A percentile compares a stretch with the other conserved stretches of the same genome.
These are phyloP conservation scores for Imbricaverruca yamaguchii DNA, from an alignment of 2,888 invertebrate genomes.

Conservation along the genomic window DNA sequence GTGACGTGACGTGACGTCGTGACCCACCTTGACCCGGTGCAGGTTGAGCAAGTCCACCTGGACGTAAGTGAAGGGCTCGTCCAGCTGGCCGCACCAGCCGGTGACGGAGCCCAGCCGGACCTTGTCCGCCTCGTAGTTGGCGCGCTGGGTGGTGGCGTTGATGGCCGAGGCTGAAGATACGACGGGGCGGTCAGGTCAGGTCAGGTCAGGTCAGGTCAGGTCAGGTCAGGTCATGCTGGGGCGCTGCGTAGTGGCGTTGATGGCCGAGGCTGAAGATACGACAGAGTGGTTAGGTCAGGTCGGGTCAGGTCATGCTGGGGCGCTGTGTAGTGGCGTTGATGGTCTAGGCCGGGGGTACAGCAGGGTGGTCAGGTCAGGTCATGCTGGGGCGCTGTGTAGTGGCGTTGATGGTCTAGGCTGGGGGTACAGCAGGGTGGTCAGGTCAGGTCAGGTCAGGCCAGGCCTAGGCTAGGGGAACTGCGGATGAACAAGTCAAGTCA, in stretches of 20 bases:
- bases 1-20: too few relatives aligned
- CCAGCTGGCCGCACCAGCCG: constrained; percentile 95
- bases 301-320: too few relatives aligned
- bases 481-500: too few relatives aligned
- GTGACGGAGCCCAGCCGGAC: constrained; percentile 85
- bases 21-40: constrained; percentile 65
- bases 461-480: too few relatives aligned
- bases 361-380: too few relatives aligned
- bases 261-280: constrained; percentile 62
- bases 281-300: too few relatives aligned
- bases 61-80: constrained; percentile 92
- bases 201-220: too few relatives aligned
- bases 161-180: constrained; percentile 66
- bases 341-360: too few relatives aligned
- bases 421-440: not conserved
- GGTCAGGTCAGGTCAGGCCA: too few relatives aligned
- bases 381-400: constrained; percentile 78
- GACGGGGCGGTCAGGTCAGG: not conserved
- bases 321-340: too few relatives aligned
- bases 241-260: constrained; percentile 88
- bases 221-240: constrained; percentile 48
- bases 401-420: constrained; percentile 85
- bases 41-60: constrained; percentile 90
- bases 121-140: constrained; percentile 80
- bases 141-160: constrained; percentile 83